A percentile compares a stretch with the other conserved stretches of the same genome.
These are phyloP conservation scores for Smutsia gigantea DNA, from an alignment of 2,797 vertebrate species.

Conservation along the genomic window DNA sequence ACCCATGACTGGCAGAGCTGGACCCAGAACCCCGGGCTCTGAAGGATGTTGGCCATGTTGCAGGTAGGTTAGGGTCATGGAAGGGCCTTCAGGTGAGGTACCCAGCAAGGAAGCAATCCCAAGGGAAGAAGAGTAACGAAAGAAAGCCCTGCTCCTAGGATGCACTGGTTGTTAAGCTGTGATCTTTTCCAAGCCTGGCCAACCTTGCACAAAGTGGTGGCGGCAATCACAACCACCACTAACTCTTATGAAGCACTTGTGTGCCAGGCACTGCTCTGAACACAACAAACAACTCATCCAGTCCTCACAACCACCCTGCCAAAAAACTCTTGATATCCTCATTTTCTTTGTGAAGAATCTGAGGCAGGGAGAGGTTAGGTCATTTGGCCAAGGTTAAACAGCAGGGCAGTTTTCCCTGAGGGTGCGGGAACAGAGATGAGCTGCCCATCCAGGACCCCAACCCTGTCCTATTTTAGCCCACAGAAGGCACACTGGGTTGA, in stretches of 20 bases:
- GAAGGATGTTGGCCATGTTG: not conserved
- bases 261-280: not conserved
- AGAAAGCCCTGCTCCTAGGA: no score
- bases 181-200: not conserved
- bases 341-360: not conserved
- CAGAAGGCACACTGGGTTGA: not conserved
- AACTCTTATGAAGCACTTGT: fast-evolving
- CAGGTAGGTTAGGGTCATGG: no score
- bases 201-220: not conserved
- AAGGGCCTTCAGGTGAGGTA: not conserved
- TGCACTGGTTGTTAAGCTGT: not conserved
- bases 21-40: not conserved
- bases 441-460: not conserved
- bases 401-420: not conserved
- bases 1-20: not conserved
- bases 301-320: not conserved
- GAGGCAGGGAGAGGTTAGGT: not conserved
- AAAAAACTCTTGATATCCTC: not conserved
- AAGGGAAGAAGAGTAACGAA: not conserved
- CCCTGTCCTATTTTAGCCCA: not conserved
- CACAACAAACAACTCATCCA: not conserved
- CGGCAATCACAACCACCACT: not conserved
- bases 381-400: not conserved
- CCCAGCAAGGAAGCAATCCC: not conserved
- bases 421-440: not conserved